These are phyloP conservation scores for Minunthozetes semirufus DNA, from an alignment of 2,888 invertebrate species.

Conservation along the genomic window DNA sequence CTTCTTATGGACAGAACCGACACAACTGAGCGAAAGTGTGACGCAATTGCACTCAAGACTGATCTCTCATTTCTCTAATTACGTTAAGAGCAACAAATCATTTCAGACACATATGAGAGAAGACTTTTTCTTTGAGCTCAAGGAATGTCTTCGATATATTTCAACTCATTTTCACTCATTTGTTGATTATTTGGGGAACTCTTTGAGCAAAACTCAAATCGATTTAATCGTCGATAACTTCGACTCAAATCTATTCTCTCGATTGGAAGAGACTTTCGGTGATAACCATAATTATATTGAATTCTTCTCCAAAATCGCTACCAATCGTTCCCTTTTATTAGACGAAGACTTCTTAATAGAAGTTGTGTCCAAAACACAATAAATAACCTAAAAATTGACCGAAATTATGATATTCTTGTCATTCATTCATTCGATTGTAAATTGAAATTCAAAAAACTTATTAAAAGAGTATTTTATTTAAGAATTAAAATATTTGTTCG, in stretches of 20 bases:
- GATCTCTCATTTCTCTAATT: conserved; percentile 7
- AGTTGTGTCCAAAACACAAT: not conserved
- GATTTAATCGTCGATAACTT: conserved; percentile 15
- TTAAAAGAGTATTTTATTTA: no score
- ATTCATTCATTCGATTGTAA: no score
- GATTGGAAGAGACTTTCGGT: not conserved
- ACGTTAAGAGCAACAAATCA: conserved; percentile 4
- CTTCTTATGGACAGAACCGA: conserved; percentile 29
- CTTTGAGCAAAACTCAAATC: conserved; percentile 12
- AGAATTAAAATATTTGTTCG: no score
- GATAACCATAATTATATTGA: not conserved
- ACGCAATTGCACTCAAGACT: conserved; percentile 22
- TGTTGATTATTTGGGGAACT: conserved; percentile 2
- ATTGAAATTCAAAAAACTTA: not conserved
- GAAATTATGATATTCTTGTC: not conserved
- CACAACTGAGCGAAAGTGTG: not conserved
- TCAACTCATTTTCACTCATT: conserved; percentile 9
- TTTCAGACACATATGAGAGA: conserved; percentile 8
- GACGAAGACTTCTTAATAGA: not conserved
- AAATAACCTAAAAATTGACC: not conserved
- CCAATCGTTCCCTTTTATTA: not conserved
- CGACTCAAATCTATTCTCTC: not conserved
- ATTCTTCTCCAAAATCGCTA: not conserved
- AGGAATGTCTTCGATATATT: conserved; percentile 15
- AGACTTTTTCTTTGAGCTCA: conserved; percentile 1